Evolutionary conservation across 1,140 invertebrate genomes (phyloP).

Genomic region (Brachionus rubens): DNA sequence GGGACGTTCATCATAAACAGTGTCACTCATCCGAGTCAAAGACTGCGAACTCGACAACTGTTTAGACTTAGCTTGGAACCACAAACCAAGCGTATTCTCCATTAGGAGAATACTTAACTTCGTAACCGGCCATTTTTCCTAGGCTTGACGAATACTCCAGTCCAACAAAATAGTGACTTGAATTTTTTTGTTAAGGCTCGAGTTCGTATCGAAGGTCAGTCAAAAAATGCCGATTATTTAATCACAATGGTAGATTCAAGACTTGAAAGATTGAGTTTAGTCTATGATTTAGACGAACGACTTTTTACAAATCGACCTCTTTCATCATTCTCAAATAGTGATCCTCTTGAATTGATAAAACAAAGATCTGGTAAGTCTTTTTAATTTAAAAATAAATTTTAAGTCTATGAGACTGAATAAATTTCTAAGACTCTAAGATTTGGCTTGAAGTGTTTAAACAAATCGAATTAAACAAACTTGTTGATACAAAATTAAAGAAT

Average conservation of each 20-base stretch:
- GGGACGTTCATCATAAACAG: too few relatives aligned
- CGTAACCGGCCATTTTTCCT: too few relatives aligned
- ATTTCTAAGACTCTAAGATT: not conserved
- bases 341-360: not conserved
- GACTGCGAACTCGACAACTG: too few relatives aligned
- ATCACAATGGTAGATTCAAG: not conserved
- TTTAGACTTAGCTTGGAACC: too few relatives aligned
- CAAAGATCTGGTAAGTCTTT: not conserved
- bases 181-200: too few relatives aligned
- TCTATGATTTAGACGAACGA: slow-evolving; percentile 7
- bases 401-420: not conserved
- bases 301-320: not conserved
- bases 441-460: slow-evolving; percentile 2
- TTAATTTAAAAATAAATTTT: not conserved
- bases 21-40: too few relatives aligned
- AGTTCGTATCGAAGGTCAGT: not conserved
- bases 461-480: not conserved
- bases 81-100: too few relatives aligned
- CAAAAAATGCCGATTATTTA: slow-evolving; percentile 17
- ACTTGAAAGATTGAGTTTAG: not conserved
- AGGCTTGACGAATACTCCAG: too few relatives aligned
- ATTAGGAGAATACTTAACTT: too few relatives aligned
- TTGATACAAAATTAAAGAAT: not conserved
- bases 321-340: not conserved
- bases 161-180: too few relatives aligned